Conservation (phyloP, 1,140 invertebrate species). For the Pararge aegeria region DNA sequence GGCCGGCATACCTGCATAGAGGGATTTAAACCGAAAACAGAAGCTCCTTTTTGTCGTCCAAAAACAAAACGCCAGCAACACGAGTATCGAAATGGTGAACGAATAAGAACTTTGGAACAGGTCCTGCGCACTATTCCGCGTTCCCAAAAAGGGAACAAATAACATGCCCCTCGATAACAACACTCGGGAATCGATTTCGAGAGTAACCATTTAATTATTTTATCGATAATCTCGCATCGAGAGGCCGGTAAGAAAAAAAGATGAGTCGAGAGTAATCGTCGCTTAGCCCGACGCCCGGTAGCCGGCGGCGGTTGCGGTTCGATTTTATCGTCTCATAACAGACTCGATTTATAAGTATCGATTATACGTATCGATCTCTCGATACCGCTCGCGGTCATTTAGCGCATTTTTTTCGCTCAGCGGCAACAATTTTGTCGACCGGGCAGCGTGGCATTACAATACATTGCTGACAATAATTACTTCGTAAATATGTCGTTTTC, state of each 20-base stretch:
- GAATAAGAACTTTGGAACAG: slow-evolving; percentile 5
- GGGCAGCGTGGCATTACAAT: not conserved
- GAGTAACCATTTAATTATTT: slow-evolving; percentile 80
- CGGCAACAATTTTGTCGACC: slow-evolving; percentile 37
- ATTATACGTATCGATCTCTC: slow-evolving; percentile 72
- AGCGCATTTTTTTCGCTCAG: slow-evolving; percentile 35
- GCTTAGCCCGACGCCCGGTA: slow-evolving; percentile 72
- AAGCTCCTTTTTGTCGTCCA: not conserved
- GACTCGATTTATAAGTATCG: slow-evolving; percentile 77
- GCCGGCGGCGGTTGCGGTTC: slow-evolving; percentile 61
- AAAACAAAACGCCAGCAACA: slow-evolving; percentile 1
- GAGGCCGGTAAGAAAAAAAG: slow-evolving; percentile 57
- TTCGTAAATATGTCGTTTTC: not conserved
- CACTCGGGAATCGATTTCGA: slow-evolving; percentile 78
- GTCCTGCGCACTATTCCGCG: slow-evolving; percentile 6
- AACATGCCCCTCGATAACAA: slow-evolving; percentile 68
- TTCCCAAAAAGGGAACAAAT: slow-evolving; percentile 69
- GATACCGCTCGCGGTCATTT: slow-evolving; percentile 49
- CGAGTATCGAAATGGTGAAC: slow-evolving; percentile 1
- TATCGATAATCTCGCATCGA: slow-evolving; percentile 76
- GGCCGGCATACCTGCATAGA: not conserved
- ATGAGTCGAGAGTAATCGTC: slow-evolving; percentile 68
- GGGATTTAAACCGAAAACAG: not conserved
- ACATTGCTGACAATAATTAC: not conserved
- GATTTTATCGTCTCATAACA: slow-evolving; percentile 66